Percentiles rank a stretch among this genome's conserved stretches.
Evolutionary conservation across 2,888 invertebrate genomes (phyloP).

Genomic region (Cryptops parisi): DNA sequence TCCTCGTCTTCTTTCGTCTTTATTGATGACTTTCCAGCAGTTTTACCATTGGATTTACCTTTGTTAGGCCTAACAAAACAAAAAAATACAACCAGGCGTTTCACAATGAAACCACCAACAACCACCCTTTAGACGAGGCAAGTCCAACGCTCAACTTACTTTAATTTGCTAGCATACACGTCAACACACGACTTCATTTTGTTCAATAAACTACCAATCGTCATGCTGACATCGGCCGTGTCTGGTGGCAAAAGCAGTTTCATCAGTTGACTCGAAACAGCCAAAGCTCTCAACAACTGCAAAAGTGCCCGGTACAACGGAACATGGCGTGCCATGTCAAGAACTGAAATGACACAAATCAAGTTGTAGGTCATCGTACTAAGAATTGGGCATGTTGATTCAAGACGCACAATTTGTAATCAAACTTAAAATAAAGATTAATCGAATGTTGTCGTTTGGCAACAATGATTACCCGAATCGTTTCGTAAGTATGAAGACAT

Average conservation of each 20-base stretch:
- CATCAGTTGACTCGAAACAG: conserved; percentile 44
- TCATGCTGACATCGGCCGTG: conserved; percentile 30
- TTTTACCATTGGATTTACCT: conserved; percentile 15
- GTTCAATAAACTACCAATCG: conserved; percentile 59
- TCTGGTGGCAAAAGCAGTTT: conserved; percentile 40
- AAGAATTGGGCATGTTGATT: too few relatives aligned
- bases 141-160: conserved; percentile 39
- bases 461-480: conserved; percentile 65
- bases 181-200: conserved; percentile 86
- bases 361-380: neutral
- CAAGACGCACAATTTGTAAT: too few relatives aligned
- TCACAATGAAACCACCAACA: too few relatives aligned
- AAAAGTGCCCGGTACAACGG: conserved; percentile 78
- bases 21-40: conserved; percentile 13
- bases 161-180: conserved; percentile 72
- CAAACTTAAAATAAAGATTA: too few relatives aligned
- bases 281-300: conserved; percentile 61
- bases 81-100: neutral
- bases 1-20: conserved; percentile 53
- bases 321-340: conserved; percentile 95
- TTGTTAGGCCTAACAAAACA: conserved; percentile 12
- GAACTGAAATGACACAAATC: conserved; percentile 40
- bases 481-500: conserved; percentile 81
- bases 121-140: too few relatives aligned
- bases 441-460: too few relatives aligned